Evolutionary conservation across 2,113 vertebrate species (phyloP).

Genomic region (Ictalurus furcatus): DNA sequence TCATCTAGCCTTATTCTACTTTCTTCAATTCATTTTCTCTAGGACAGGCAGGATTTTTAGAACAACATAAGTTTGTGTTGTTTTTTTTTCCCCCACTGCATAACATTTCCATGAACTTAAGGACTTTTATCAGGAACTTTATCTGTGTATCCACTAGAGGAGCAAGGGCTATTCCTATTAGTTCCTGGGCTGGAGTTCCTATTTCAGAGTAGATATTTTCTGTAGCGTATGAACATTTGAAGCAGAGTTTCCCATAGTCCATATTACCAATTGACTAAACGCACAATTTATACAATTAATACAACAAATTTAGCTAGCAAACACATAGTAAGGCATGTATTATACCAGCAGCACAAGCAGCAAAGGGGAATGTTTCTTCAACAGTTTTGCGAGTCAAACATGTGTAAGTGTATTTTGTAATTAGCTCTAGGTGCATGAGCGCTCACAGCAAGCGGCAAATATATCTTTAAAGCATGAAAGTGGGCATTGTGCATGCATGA

Average conservation of each 20-base stretch:
- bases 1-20: not conserved
- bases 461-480: not conserved
- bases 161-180: not conserved
- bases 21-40: not conserved
- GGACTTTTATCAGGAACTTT: not conserved
- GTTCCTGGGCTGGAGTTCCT: not conserved
- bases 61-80: not conserved
- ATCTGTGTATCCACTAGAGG: not conserved
- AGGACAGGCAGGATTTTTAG: not conserved
- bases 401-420: not conserved
- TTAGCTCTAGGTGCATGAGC: not conserved
- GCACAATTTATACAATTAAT: not conserved
- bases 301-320: not conserved
- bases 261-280: not conserved
- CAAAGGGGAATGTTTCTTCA: not conserved
- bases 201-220: not conserved
- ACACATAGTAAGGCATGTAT: not conserved
- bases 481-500: not conserved
- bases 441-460: not conserved
- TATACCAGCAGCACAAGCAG: not conserved
- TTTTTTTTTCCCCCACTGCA: not conserved
- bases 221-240: not conserved
- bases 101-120: not conserved
- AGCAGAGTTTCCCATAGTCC: not conserved
- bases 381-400: not conserved